Conservation (phyloP, 2,113 vertebrate genomes). For the Corvus moneduloides region DNA sequence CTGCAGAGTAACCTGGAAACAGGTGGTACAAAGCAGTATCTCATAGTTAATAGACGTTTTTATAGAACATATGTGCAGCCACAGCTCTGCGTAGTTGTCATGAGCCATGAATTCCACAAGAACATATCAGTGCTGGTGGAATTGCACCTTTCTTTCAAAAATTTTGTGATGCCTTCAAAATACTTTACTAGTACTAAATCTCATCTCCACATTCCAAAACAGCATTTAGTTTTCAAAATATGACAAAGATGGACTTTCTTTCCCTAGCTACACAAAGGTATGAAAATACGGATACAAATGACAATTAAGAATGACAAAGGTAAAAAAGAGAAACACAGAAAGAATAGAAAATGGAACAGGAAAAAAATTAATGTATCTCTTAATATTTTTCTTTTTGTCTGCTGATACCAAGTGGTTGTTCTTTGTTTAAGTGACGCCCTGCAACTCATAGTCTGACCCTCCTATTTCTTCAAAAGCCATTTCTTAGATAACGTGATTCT, state of each 20-base stretch:
- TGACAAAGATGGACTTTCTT: background rate
- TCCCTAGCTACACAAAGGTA: background rate
- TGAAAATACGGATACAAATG: background rate
- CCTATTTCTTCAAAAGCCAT: background rate
- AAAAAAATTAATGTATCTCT: background rate
- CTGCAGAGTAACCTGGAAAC: background rate
- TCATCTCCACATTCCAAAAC: background rate
- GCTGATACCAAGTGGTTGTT: background rate
- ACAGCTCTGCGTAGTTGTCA: background rate
- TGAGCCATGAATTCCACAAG: background rate
- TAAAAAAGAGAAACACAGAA: background rate
- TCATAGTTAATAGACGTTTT: background rate
- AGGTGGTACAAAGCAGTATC: background rate
- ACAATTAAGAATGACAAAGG: background rate
- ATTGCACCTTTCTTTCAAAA: background rate
- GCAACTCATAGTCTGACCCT: background rate
- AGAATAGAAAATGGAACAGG: background rate
- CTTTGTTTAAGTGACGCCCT: background rate
- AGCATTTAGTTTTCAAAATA: background rate
- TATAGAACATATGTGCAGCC: background rate
- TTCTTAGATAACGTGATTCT: background rate
- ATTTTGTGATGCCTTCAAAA: background rate
- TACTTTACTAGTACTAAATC: background rate
- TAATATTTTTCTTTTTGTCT: background rate
- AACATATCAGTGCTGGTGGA: background rate